A percentile compares a stretch with the other conserved stretches of the same genome.
Conservation (phyloP, 2,113 vertebrate species). For the Rhombomys opimus region DNA sequence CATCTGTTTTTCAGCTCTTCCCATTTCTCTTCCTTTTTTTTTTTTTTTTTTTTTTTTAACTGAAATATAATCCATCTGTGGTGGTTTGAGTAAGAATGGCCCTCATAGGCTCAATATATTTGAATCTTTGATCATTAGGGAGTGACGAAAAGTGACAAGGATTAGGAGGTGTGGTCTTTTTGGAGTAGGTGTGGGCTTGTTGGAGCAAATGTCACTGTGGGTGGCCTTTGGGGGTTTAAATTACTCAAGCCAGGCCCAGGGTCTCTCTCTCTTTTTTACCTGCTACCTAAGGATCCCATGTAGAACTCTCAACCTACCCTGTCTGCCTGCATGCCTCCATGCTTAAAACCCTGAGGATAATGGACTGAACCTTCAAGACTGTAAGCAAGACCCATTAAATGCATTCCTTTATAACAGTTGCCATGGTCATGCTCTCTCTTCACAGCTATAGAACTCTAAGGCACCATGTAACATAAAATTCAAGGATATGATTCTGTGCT, state of each 20-base stretch:
- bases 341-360: background rate
- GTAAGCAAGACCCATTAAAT: background rate
- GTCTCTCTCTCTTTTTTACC: background rate
- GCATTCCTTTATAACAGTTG: background rate
- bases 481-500: background rate
- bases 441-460: background rate
- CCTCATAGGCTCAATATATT: background rate
- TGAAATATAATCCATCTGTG: background rate
- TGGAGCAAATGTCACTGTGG: background rate
- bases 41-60: background rate
- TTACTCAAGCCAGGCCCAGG: background rate
- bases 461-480: background rate
- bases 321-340: background rate
- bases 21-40: background rate
- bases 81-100: background rate
- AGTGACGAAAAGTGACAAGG: background rate
- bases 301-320: background rate
- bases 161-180: background rate
- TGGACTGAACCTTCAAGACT: background rate
- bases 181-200: background rate
- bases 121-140: background rate
- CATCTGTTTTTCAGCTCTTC: conserved; percentile 1
- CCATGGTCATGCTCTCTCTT: background rate
- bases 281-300: background rate
- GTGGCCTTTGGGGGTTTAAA: background rate